Conservation (phyloP, 2,113 vertebrate species). For the Leptobrachium ailaonicum region DNA sequence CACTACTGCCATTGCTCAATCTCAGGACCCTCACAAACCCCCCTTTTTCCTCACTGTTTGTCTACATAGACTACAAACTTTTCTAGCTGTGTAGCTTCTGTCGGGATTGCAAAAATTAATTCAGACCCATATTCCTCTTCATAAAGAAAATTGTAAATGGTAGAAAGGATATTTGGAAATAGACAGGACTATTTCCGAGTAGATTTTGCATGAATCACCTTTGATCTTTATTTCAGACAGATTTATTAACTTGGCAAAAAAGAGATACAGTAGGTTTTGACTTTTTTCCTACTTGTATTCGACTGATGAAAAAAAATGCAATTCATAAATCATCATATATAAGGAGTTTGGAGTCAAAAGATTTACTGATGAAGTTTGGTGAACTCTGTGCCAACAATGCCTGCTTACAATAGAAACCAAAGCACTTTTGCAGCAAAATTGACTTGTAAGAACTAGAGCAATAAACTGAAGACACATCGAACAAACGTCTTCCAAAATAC, state of each 20-base stretch:
- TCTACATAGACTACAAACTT: too few relatives aligned
- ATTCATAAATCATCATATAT: slow-evolving; percentile 24
- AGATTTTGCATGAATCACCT: slow-evolving; percentile 20
- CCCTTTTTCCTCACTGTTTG: too few relatives aligned
- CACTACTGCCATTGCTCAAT: too few relatives aligned
- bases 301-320: slow-evolving; percentile 22
- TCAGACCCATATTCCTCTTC: too few relatives aligned
- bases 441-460: background rate
- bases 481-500: background rate
- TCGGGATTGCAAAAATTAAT: too few relatives aligned
- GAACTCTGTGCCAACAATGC: background rate
- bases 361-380: slow-evolving; percentile 12
- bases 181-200: background rate
- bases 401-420: background rate
- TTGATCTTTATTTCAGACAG: slow-evolving; percentile 23
- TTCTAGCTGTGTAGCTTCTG: too few relatives aligned
- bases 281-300: slow-evolving; percentile 22
- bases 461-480: background rate
- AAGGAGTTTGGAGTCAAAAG: background rate
- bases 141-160: slow-evolving; percentile 7
- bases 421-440: background rate
- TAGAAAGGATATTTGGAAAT: background rate
- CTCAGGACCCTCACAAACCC: too few relatives aligned
- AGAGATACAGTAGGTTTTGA: slow-evolving; percentile 12
- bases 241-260: slow-evolving; percentile 34